phyloP scores from a whole-genome alignment of 2,797 vertebrate species.

The Luscinia megarhynchos region DNA sequence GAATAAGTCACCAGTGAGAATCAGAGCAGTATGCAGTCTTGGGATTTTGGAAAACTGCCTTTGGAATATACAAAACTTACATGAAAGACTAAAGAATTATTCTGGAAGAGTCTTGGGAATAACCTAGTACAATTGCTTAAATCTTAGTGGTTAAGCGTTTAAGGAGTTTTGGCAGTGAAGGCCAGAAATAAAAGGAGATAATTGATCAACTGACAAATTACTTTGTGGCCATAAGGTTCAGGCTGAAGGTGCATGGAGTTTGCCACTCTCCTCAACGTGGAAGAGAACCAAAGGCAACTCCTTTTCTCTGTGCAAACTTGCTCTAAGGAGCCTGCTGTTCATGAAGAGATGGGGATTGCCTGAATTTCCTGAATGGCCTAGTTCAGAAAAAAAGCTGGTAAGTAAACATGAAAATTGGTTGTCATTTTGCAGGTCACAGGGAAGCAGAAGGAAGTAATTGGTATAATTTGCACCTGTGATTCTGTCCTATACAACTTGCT shows the following conservation, averaged over 20 bases:
- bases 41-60: not conserved
- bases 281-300: not conserved
- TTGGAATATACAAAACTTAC: not conserved
- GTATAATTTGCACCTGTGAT: not conserved
- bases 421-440: not conserved
- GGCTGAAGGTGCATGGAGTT: not conserved
- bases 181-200: not conserved
- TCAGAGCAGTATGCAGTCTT: not conserved
- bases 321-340: not conserved
- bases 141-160: not conserved
- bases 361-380: not conserved
- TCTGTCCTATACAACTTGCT: not conserved
- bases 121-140: not conserved
- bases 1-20: not conserved
- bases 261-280: not conserved
- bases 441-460: not conserved
- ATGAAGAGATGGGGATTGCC: not conserved
- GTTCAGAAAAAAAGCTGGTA: not conserved
- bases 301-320: not conserved
- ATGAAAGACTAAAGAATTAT: not conserved
- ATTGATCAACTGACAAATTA: not conserved
- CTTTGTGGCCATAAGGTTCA: not conserved
- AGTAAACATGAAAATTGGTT: not conserved
- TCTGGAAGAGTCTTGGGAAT: not conserved
- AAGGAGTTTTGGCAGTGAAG: not conserved